Base-by-base conservation (phyloP, 2,113 vertebrate genomes). In the Erpornis zantholeuca region DNA sequence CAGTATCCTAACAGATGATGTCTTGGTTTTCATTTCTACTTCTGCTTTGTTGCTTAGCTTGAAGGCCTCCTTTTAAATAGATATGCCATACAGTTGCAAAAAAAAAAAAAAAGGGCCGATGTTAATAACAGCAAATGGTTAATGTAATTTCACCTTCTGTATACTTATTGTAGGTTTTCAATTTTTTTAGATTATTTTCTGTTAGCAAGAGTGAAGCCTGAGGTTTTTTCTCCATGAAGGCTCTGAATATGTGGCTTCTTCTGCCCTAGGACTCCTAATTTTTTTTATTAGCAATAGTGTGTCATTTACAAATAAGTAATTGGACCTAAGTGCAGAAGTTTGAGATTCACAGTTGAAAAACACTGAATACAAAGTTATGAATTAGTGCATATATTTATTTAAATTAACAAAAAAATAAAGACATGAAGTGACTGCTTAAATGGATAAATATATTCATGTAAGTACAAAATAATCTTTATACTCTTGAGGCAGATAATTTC, bases 21-120 rank as follows among this genome's bases (percentile, higher is more conserved):
- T 84, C 66, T 91, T 93, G 29, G 82, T 95, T 87, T 94, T 40
- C 4, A 47, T 71, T 91, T 82, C 87, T 64, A 87, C 60, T 73
- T 95, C 42, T 49, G 15, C 52, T 94, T 92, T 78, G 59, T 79
- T 82, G 75, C 52, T 27, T 61, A 69, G 29, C 24, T 96, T 91
- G 50, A 56, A 82, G 69, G 4, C 21, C 53, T 88, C 15, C 25
- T 77, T 96, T 87, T 63, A 42, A 76, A 44, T 27, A 42, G 47
- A 59, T 92, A 38, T 54, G 85, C 52, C 69, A 42, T 61, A 29
- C 10, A 42, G 38, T 38, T 38, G 38, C 38, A 38, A 38, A 38
- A 38, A 38, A 38, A 38, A 38, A 38, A 86, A 63, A 78, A 10
- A n/a, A n/a, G n/a, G 12, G 95, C 59, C 94, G 65, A 18, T 86